phyloP scores from a whole-genome alignment of 2,113 vertebrate species.

The Morone saxatilis region DNA sequence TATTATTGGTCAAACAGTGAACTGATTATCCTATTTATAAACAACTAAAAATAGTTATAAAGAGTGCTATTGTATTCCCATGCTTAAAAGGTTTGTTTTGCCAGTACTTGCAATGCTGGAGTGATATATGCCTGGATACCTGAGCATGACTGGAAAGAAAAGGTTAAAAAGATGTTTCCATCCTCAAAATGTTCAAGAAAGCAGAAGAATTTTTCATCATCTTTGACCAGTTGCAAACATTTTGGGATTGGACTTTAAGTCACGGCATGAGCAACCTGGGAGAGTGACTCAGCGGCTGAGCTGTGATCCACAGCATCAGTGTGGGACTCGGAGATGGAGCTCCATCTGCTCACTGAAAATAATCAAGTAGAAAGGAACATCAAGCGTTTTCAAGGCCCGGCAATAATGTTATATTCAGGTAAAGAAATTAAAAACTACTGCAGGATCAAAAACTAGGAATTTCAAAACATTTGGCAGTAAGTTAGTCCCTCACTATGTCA shows the following conservation, averaged over 20 bases:
- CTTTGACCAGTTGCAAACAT: slow-evolving; percentile 35
- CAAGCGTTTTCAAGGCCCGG: slow-evolving; percentile 38
- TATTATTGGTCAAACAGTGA: slow-evolving; percentile 16
- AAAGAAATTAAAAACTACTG: slow-evolving; percentile 14
- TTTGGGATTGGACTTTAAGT: slow-evolving; percentile 46
- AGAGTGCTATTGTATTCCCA: background rate
- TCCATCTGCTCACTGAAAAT: slow-evolving; percentile 72
- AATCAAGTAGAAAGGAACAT: slow-evolving; percentile 52
- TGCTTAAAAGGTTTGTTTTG: background rate
- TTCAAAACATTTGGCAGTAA: background rate
- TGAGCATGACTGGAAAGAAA: background rate
- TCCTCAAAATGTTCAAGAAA: background rate
- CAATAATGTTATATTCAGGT: slow-evolving; percentile 31
- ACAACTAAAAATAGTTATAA: slow-evolving; percentile 33
- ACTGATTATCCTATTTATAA: slow-evolving; percentile 18
- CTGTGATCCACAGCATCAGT: slow-evolving; percentile 67
- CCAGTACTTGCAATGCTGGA: background rate
- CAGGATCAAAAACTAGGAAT: background rate
- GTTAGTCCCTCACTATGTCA: slow-evolving; percentile 8
- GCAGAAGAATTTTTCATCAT: slow-evolving; percentile 21
- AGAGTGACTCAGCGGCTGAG: slow-evolving; percentile 74
- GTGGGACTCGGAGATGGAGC: slow-evolving; percentile 68
- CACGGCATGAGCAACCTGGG: slow-evolving; percentile 64
- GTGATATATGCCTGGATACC: background rate
- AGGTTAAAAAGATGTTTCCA: background rate